Evolutionary conservation across 2,113 vertebrate genomes (phyloP), one percentile per base, ranked within the genome.

Genomic region (Carollia perspicillata): DNA sequence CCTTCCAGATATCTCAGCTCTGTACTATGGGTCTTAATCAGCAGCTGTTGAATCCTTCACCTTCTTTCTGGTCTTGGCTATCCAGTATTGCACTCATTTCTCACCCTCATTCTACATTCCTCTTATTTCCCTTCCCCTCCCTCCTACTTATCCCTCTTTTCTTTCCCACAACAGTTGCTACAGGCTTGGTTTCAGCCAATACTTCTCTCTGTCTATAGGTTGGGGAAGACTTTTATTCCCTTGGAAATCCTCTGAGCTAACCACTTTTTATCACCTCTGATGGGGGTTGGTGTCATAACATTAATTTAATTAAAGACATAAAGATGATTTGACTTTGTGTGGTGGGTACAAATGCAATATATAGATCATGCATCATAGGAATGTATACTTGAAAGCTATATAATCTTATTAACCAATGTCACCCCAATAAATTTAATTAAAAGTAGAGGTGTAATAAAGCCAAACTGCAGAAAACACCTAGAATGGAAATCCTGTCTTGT

Each of bases 221-320:
- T 66, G 89, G 17, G 92, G 42, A 89, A 95, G 1, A 3, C 22
- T 14, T 88, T 90, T 87, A 77, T 77, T 92, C 20, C n/a, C 33
- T 77, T 58, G 51, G 71, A 90, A 87, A 75, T 90, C 47, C 18
- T 80, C 35, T 1, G 47, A 40, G 8, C 63, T 92, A 84, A 88
- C n/a, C 23, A 16, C 14, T 40, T 7, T 90, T 92, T 84, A 65
- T 58, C 47, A 86, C 20, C 30, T 93, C 84, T 65, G 30, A 40
- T 47, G 35, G 26, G n/a, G 8, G 30, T 84, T 4, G 53, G n/a
- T 95, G 7, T 53, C 20, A 84, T 23, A 42, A 44, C 75, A 92
- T 6, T 95, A 90, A 92, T 92, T 94, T 95, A 89, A 89, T 95
- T 94, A 89, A 96, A 95, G 69, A 17, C 78, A 6, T 44, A 87